Evolutionary conservation across 2,888 invertebrate genomes (phyloP).

Genomic region (Anthophora plumipes): DNA sequence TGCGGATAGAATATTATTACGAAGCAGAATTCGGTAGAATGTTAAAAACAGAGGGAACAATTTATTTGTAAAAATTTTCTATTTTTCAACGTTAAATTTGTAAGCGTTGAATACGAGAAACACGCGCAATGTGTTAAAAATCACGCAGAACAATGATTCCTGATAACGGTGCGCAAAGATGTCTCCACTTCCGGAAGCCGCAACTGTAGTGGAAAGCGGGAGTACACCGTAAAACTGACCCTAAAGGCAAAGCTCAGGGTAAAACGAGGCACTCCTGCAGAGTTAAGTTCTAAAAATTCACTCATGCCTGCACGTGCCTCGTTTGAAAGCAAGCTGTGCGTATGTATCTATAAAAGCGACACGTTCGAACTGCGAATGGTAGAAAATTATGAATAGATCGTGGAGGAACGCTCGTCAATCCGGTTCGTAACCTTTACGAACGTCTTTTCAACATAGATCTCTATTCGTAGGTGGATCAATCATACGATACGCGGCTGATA

Average conservation of each 20-base stretch:
- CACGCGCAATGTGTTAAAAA: too few species aligned
- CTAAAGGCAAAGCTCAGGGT: background rate
- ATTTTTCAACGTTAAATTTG: too few species aligned
- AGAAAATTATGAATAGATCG: conserved; percentile 19
- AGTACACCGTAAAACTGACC: too few species aligned
- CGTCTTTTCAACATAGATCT: conserved; percentile 26
- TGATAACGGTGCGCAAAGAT: too few species aligned
- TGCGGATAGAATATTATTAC: too few species aligned
- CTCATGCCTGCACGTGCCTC: conserved; percentile 19
- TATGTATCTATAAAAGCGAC: background rate
- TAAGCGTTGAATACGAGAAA: too few species aligned
- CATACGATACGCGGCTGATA: conserved; percentile 8
- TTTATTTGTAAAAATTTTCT: too few species aligned
- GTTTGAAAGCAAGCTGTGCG: background rate
- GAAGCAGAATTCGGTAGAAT: too few species aligned
- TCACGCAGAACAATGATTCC: too few species aligned
- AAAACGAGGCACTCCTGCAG: conserved; percentile 31
- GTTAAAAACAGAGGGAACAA: too few species aligned
- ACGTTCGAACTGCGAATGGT: conserved; percentile 9
- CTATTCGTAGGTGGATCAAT: conserved; percentile 41
- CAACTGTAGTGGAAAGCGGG: background rate
- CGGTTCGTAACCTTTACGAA: conserved; percentile 34
- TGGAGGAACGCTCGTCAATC: conserved; percentile 16
- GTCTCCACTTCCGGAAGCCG: too few species aligned
- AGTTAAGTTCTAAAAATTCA: conserved; percentile 53